These are phyloP conservation scores for Ditylenchus dipsaci DNA, from an alignment of 1,140 invertebrate species.

Conservation along the genomic window DNA sequence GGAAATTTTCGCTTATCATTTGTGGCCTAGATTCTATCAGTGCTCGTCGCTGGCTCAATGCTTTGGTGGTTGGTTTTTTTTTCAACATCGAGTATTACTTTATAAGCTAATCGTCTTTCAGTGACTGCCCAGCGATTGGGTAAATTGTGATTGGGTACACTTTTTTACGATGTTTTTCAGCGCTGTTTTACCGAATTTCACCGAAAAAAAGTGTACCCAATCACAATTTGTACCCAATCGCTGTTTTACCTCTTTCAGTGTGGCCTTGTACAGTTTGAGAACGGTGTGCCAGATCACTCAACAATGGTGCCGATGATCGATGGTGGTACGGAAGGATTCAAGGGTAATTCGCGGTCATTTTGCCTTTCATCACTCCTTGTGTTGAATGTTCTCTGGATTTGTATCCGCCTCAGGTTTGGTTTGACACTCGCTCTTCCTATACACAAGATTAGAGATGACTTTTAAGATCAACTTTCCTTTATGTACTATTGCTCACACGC, in stretches of 20 bases:
- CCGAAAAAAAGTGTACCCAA: too few relatives aligned
- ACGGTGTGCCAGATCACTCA: conserved; percentile 72
- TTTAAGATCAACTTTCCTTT: conserved; percentile 83
- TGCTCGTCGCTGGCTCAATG: conserved; percentile 92
- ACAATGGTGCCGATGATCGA: conserved; percentile 89
- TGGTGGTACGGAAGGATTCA: conserved; percentile 93
- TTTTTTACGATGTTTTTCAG: too few relatives aligned
- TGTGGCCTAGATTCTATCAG: conserved; percentile 95
- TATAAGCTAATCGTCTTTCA: too few relatives aligned
- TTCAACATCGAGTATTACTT: conserved; percentile 23
- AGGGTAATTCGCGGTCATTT: conserved; percentile 92
- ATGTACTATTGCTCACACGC: conserved; percentile 97
- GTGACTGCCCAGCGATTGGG: too few relatives aligned
- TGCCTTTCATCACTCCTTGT: conserved; percentile 87
- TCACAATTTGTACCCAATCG: too few relatives aligned
- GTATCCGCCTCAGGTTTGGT: conserved; percentile 81
- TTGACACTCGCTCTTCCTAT: neutral
- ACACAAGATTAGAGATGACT: conserved; percentile 1
- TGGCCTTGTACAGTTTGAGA: conserved; percentile 77
- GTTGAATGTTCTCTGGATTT: conserved; percentile 95
- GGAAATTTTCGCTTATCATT: conserved; percentile 85
- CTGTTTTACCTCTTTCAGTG: too few relatives aligned
- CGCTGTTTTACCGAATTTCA: too few relatives aligned
- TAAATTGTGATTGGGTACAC: too few relatives aligned
- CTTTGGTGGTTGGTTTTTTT: conserved; percentile 71